phyloP scores from a whole-genome alignment of 2,113 vertebrate species.

The Cisticola juncidis region DNA sequence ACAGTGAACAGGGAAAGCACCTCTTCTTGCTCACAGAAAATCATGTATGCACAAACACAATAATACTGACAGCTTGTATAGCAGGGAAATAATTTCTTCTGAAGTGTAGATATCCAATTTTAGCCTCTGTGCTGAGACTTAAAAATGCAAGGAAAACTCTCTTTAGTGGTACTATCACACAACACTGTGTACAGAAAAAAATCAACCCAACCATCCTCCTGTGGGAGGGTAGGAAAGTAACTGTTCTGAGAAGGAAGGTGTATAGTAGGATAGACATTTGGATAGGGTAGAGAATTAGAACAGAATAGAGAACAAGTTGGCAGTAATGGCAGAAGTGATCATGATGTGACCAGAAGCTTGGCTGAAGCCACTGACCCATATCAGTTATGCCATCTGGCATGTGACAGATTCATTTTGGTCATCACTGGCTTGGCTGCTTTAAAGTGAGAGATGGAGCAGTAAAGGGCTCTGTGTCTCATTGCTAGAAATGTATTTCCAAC shows the following conservation, averaged over 20 bases:
- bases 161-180: background rate
- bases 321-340: background rate
- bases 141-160: background rate
- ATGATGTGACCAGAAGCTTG: background rate
- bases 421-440: background rate
- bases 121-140: background rate
- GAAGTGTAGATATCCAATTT: background rate
- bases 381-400: background rate
- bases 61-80: background rate
- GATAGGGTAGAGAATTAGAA: background rate
- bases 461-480: background rate
- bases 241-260: background rate
- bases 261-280: background rate
- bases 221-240: background rate
- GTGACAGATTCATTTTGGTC: conserved; percentile 19
- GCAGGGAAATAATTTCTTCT: background rate
- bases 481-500: background rate
- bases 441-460: background rate
- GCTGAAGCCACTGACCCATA: background rate
- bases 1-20: background rate
- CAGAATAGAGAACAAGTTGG: background rate
- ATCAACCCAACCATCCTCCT: background rate
- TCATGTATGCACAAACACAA: background rate
- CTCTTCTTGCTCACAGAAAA: background rate
- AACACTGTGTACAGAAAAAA: background rate